These are phyloP conservation scores for Pseudochirops corinnae DNA, from an alignment of 2,797 vertebrate genomes.

Conservation along the genomic window DNA sequence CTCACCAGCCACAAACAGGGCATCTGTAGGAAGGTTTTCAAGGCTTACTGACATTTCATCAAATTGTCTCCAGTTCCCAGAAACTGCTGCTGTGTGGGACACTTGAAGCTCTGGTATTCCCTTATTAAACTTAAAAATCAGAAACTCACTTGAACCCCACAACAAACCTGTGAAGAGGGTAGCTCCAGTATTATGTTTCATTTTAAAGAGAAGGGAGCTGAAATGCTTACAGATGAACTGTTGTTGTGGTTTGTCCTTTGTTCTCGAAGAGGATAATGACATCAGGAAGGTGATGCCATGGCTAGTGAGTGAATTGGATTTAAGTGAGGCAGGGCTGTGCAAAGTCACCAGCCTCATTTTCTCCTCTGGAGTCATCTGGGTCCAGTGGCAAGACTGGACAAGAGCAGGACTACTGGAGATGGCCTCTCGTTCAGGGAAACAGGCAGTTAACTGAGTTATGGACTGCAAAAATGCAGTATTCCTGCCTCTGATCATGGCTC, in stretches of 20 bases:
- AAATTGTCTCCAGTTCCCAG: neutral
- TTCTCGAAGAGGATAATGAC: too few species aligned
- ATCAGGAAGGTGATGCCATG: too few species aligned
- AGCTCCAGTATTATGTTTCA: constrained; percentile 3
- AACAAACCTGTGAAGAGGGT: neutral
- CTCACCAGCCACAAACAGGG: neutral
- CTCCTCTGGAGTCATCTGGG: too few species aligned
- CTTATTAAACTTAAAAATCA: neutral
- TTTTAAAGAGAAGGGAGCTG: neutral
- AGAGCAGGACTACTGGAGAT: too few species aligned
- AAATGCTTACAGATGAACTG: neutral
- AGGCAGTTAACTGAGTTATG: neutral
- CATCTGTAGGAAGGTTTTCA: neutral
- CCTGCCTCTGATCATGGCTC: neutral
- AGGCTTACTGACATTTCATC: neutral
- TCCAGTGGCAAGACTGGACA: too few species aligned
- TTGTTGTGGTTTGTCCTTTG: too few species aligned
- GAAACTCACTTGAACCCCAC: neutral
- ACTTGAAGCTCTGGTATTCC: neutral
- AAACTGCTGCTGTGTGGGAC: neutral
- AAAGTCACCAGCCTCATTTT: too few species aligned
- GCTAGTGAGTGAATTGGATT: too few species aligned
- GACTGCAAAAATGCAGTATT: neutral
- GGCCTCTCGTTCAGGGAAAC: neutral
- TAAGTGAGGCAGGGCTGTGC: too few species aligned